Conservation (phyloP, 2,888 invertebrate genomes). For the Melanchra persicariae region DNA sequence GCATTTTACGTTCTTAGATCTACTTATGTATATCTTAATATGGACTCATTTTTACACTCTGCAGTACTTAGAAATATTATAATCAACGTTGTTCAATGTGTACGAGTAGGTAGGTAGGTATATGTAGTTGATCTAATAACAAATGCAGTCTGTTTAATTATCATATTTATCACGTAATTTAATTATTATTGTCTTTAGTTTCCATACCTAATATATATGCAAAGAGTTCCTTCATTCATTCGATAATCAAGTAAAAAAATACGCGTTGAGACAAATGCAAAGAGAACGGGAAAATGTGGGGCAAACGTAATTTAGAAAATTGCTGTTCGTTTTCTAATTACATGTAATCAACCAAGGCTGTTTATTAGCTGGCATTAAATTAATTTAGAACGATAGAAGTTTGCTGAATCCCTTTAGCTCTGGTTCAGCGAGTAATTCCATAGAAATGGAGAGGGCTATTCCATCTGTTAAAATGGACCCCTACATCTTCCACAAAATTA, state of each 20-base stretch:
- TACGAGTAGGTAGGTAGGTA: background rate
- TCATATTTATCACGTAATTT: background rate
- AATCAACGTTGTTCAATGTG: background rate
- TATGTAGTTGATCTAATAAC: slow-evolving; percentile 20
- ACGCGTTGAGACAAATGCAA: background rate
- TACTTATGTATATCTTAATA: background rate
- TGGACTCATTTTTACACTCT: no score
- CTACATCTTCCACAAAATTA: background rate
- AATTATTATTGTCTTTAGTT: background rate
- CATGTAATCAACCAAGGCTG: background rate
- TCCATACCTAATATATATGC: background rate
- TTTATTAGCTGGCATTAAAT: background rate
- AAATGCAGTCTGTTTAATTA: slow-evolving; percentile 29
- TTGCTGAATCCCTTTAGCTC: background rate
- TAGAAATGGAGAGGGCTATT: background rate
- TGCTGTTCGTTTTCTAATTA: background rate
- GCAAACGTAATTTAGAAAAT: slow-evolving; percentile 19
- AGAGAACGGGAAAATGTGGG: background rate
- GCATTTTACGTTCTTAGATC: background rate
- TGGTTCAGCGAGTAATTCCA: background rate
- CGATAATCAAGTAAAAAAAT: background rate
- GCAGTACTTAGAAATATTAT: background rate
- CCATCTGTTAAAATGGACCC: background rate
- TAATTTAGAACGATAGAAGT: background rate
- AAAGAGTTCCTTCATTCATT: slow-evolving; percentile 3